Evolutionary conservation across 2,797 vertebrate species (phyloP).

Genomic region (Tauraco hartlaubi): DNA sequence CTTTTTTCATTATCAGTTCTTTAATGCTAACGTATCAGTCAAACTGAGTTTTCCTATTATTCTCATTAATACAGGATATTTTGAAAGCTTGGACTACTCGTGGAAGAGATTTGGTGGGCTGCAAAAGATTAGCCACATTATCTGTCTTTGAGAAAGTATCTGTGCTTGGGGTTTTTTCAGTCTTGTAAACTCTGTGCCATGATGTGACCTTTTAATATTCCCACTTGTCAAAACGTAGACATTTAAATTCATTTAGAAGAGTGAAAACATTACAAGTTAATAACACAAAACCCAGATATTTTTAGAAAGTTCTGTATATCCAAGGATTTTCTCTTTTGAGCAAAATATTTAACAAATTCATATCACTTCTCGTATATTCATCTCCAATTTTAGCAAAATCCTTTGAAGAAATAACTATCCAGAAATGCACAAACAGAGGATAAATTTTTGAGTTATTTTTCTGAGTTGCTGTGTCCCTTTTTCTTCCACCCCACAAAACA

Average conservation of each 20-base stretch:
- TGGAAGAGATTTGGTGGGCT: neutral
- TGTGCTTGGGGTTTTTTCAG: neutral
- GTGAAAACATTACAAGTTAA: neutral
- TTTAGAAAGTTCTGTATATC: neutral
- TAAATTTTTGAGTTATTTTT: neutral
- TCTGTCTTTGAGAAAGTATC: neutral
- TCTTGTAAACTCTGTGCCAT: neutral
- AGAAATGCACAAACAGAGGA: neutral
- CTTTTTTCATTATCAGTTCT: neutral
- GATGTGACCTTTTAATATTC: neutral
- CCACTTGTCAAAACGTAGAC: neutral
- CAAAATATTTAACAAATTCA: neutral
- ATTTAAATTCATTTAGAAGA: neutral
- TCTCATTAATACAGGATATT: neutral
- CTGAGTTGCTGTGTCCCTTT: neutral
- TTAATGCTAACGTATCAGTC: neutral
- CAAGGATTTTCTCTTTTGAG: neutral
- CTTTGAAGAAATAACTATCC: neutral
- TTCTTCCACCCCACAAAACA: neutral
- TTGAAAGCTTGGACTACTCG: conserved; percentile 11
- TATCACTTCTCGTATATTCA: neutral
- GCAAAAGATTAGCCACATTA: neutral
- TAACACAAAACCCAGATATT: neutral
- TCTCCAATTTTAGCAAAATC: neutral
- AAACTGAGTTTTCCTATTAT: neutral